Base-by-base conservation (phyloP, 1,140 invertebrate species). In the Phenacoccus solenopsis region DNA sequence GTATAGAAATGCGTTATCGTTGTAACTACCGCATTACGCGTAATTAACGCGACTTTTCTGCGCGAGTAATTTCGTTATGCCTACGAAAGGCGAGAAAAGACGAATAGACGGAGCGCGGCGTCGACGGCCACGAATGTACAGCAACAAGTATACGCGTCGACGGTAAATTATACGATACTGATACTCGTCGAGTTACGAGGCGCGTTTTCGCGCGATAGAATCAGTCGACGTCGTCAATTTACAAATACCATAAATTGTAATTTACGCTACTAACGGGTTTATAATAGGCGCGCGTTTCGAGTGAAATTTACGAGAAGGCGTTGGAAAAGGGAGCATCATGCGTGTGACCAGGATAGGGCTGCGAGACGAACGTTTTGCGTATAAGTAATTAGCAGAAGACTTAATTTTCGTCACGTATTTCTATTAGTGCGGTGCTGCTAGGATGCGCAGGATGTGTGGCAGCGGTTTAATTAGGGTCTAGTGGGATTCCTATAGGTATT, bases 351-450 rank as follows among this genome's bases (percentile, higher is more conserved):
- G n/a, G n/a, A n/a, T n/a, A n/a, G n/a, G n/a, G 38, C 38, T n/a
- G 13, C 38, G 20, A 49, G 20, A 49, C 38, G 38, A 49, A n/a
- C 38, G 38, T 49, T 49, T 49, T n/a, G 20, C 20, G 38, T 49
- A 49, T 49, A 49, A 49, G 38, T 49, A 49, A 49, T 49, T 49
- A 49, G n/a, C 20, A 49, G 38, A 5, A n/a, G n/a, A n/a, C 38
- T n/a, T 49, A 49, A 49, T 49, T 49, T 49, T 49, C 38, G 38
- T 49, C 38, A 49, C 38, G 38, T 49, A 49, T 49, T 49, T 49
- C 38, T n/a, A 49, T 49, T 49, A 49, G 12, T 49, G 12, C 16
- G 4, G 38, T 16, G 38, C n/a, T n/a, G 38, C 38, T 49, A 16
- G 20, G 13, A 49, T 49, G 12, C n/a, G n/a, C n/a, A n/a, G n/a